These are phyloP conservation scores for Phalacrocorax brasilianus DNA, from an alignment of 2,113 vertebrate genomes.

Conservation along the genomic window DNA sequence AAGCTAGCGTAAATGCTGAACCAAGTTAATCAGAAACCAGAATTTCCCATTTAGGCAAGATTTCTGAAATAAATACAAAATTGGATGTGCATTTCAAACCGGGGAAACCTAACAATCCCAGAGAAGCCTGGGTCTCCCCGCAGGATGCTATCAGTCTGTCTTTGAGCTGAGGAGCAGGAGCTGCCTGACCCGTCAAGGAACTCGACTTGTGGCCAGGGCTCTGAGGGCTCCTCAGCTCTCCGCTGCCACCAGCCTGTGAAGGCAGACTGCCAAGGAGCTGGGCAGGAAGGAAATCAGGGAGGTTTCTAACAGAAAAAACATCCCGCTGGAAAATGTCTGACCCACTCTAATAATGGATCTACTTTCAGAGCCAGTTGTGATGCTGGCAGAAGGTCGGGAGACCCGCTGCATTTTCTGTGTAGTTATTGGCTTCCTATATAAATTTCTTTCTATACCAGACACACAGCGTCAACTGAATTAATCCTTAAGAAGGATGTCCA, in stretches of 20 bases:
- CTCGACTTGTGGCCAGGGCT: not conserved
- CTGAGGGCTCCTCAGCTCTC: not conserved
- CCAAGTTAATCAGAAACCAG: not conserved
- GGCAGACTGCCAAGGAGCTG: constrained; percentile 32
- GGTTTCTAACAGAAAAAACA: constrained; percentile 44
- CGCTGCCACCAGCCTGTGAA: constrained; percentile 7
- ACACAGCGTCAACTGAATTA: not conserved
- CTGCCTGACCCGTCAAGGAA: not conserved
- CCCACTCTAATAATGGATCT: constrained; percentile 13
- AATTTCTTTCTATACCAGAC: not conserved
- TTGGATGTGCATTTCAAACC: not conserved
- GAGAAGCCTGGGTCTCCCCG: not conserved
- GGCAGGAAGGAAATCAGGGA: constrained; percentile 57
- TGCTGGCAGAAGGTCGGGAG: constrained; percentile 24
- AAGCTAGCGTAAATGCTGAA: not conserved
- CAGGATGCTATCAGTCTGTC: not conserved
- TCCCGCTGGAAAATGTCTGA: constrained; percentile 46
- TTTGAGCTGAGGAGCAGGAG: not conserved
- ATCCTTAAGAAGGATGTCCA: not conserved
- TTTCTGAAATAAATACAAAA: not conserved
- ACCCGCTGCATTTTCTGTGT: not conserved
- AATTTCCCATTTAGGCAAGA: not conserved
- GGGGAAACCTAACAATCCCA: not conserved
- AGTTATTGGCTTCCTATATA: not conserved
- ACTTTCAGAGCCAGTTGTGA: not conserved